Conservation (phyloP, 2,888 invertebrate genomes). For the Drosophila phalerata region DNA sequence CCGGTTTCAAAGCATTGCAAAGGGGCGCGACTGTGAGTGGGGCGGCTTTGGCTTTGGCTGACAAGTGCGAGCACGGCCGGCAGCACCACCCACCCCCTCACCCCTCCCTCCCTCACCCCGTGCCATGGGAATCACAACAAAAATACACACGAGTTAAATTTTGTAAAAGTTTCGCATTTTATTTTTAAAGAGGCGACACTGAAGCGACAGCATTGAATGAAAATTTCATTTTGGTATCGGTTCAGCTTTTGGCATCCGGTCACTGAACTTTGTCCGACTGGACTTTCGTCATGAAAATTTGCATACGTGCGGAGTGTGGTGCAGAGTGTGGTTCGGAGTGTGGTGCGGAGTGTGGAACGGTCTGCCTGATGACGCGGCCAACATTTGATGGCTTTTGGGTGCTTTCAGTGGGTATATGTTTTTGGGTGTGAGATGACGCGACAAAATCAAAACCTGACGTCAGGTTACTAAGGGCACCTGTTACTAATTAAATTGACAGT, state of each 20-base stretch:
- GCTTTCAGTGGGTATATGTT: slow-evolving; percentile 15
- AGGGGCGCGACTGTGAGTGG: slow-evolving; percentile 51
- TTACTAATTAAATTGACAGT: slow-evolving; percentile 10
- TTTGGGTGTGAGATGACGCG: slow-evolving; percentile 40
- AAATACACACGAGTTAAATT: slow-evolving; percentile 56
- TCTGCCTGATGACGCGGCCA: slow-evolving; percentile 49
- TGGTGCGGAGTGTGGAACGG: slow-evolving; percentile 45
- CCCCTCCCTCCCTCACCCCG: neutral
- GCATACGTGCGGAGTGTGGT: slow-evolving; percentile 67
- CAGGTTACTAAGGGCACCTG: slow-evolving; percentile 38
- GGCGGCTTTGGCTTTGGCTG: slow-evolving; percentile 34
- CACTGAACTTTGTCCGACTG: slow-evolving; percentile 80
- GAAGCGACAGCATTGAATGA: slow-evolving; percentile 56
- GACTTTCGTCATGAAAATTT: slow-evolving; percentile 79
- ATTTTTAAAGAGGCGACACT: slow-evolving; percentile 61
- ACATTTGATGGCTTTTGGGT: slow-evolving; percentile 31
- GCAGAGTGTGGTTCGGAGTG: too few species aligned
- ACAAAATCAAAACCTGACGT: slow-evolving; percentile 16
- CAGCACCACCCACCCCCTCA: neutral
- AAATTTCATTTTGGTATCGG: slow-evolving; percentile 61
- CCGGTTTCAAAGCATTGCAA: slow-evolving; percentile 64
- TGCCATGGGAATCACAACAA: slow-evolving; percentile 23
- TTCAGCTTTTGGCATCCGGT: slow-evolving; percentile 49
- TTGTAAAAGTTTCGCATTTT: slow-evolving; percentile 78
- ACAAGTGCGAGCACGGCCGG: slow-evolving; percentile 57